phyloP scores from a whole-genome alignment of 2,113 vertebrate species.

The Hiodon alosoides region DNA sequence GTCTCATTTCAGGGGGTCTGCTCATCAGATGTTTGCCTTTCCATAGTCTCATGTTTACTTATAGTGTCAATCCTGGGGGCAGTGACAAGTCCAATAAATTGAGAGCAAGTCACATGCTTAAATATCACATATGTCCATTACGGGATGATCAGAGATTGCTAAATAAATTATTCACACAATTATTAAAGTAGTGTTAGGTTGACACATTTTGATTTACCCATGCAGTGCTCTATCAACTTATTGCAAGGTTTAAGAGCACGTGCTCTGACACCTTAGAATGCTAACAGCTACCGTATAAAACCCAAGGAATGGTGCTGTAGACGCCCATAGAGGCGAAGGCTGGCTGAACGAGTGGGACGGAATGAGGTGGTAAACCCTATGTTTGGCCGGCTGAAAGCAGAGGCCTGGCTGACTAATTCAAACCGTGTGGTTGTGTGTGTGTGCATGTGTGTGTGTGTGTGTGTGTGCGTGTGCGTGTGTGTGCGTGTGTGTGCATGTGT shows the following conservation, averaged over 20 bases:
- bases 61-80: no score
- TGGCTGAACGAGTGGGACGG: conserved; percentile 33
- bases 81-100: no score
- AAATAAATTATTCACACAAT: no score
- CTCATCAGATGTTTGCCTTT: no score
- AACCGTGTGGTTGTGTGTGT: conserved; percentile 40
- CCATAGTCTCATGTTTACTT: no score
- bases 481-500: conserved; percentile 3
- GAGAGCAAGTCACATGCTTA: no score
- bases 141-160: no score
- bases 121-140: no score
- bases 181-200: no score
- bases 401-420: conserved; percentile 39
- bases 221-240: no score
- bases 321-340: conserved; percentile 26
- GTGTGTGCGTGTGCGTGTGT: conserved; percentile 24
- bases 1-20: no score
- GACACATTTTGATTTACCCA: no score
- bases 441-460: not conserved
- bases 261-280: conserved; percentile 38
- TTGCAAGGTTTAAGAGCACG: not conserved
- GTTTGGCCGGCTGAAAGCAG: conserved; percentile 25
- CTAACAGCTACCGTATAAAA: conserved; percentile 40
- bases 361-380: conserved; percentile 46
- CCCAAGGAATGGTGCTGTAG: conserved; percentile 35